Base-by-base conservation (phyloP, 2,888 invertebrate genomes). In the Hirtodrosophila trivittata region DNA sequence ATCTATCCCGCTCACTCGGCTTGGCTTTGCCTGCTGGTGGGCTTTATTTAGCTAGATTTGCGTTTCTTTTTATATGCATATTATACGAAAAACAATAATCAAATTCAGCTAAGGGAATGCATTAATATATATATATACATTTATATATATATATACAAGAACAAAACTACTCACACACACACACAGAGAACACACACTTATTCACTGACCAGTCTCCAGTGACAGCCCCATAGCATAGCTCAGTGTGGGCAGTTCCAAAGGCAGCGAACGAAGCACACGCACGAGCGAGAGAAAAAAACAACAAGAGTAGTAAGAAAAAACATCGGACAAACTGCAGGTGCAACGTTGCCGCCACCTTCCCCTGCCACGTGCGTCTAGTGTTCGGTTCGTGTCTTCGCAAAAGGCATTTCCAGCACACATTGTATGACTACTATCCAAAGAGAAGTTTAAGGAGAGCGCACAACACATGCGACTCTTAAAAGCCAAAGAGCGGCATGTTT, bases 41-140 rank as follows among this genome's bases (percentile, higher is more conserved):
- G 49, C 43, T 55, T 51, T 67, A 43, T 59, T 49, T 66, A 26
- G 33, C 60, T 66, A 50, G 68, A 56, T 56, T 74, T 72, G 62
- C 66, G 47, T 77, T 67, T 66, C 47, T 82, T 69, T 60, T 82
- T 71, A 64, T 66, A 78, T 76, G 65, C 83, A 85, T 82, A 78
- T 75, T 71, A 75, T 66, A 72, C 43, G 75, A 77, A 74, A 75
- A 71, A 71, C 57, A 75, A 81, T 66, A 73, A 81, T 58, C 56
- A 38, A 56, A 62, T 21, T 21, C 5, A 28, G 5, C 18, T 2
- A 21, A 21, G 18, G 18, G 3, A 21, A 21, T 21, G 18, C 18
- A 21, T 21, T 3, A 3, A 21, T 21, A 21, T 21, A 33, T 21
- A 55, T 12, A 49, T 43, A 26, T 18, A 21, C 33, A 56, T 10